phyloP scores from a whole-genome alignment of 2,797 vertebrate genomes.

The Synaphobranchus kaupii region DNA sequence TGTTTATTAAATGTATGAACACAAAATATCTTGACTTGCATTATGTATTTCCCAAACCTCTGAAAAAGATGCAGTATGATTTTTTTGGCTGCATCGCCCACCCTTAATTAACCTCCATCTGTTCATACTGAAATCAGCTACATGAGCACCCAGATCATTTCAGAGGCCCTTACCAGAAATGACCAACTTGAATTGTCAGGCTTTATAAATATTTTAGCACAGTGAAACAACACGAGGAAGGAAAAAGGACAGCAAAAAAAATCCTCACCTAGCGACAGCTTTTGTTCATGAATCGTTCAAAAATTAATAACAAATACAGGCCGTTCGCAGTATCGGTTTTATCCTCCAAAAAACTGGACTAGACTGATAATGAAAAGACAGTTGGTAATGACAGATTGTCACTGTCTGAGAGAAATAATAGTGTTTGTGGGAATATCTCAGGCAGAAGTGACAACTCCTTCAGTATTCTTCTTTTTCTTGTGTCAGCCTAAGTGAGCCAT shows the following conservation, averaged over 20 bases:
- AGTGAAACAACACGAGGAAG: background rate
- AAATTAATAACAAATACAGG: background rate
- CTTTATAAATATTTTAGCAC: background rate
- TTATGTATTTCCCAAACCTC: no score
- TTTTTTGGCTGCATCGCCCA: no score
- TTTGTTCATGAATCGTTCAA: background rate
- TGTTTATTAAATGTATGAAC: no score
- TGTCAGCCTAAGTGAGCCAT: background rate
- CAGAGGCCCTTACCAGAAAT: background rate
- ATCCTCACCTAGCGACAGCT: background rate
- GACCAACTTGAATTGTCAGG: background rate
- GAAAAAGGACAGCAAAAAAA: background rate
- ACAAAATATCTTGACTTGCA: no score
- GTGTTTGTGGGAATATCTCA: background rate
- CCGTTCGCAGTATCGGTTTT: background rate
- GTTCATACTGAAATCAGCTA: background rate
- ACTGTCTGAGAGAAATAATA: background rate
- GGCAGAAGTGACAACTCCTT: background rate
- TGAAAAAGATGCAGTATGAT: no score
- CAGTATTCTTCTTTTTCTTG: background rate
- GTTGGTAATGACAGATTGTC: slow-evolving; percentile 8
- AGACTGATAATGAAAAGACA: slow-evolving; percentile 10
- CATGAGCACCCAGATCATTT: background rate
- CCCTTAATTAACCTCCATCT: background rate
- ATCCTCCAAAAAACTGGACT: background rate